Percentiles rank a stretch among this genome's conserved stretches.
phyloP scores from a whole-genome alignment of 2,888 invertebrate species.

The Agonopterix subpropinquella region DNA sequence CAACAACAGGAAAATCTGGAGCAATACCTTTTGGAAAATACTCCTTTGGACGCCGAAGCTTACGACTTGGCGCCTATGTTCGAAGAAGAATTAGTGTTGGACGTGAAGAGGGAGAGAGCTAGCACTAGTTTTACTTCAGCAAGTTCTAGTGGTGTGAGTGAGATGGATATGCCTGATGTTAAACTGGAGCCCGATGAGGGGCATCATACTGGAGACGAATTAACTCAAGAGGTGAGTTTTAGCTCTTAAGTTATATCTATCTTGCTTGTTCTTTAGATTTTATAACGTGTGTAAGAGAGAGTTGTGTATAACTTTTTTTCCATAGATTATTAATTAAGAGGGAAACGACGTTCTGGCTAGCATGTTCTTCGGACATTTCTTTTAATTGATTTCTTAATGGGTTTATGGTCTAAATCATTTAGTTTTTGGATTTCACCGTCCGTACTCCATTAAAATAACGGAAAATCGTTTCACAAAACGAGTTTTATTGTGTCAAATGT shows the following conservation, averaged over 20 bases:
- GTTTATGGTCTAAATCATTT: no score
- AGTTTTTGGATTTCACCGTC: no score
- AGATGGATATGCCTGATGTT: slow-evolving; percentile 58
- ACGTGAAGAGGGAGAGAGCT: slow-evolving; percentile 64
- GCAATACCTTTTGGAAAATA: slow-evolving; percentile 61
- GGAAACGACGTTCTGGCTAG: no score
- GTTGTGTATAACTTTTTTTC: no score
- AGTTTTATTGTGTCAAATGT: no score
- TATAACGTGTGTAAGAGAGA: no score
- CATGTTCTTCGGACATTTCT: no score
- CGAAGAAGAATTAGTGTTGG: slow-evolving; percentile 54
- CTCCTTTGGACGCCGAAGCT: slow-evolving; percentile 54
- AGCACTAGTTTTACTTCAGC: slow-evolving; percentile 70
- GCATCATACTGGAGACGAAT: slow-evolving; percentile 63
- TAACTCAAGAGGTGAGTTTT: slow-evolving; percentile 68
- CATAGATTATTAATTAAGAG: no score
- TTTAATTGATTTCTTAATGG: no score
- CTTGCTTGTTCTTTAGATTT: no score
- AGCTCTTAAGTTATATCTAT: background rate
- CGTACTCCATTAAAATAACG: no score
- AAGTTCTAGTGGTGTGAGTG: slow-evolving; percentile 68
- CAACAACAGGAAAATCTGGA: slow-evolving; percentile 57
- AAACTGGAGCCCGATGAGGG: slow-evolving; percentile 66
- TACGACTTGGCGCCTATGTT: slow-evolving; percentile 59
- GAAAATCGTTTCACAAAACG: no score